These are phyloP conservation scores for Ctenicera cuprea DNA, from an alignment of 2,888 invertebrate species.

Conservation along the genomic window DNA sequence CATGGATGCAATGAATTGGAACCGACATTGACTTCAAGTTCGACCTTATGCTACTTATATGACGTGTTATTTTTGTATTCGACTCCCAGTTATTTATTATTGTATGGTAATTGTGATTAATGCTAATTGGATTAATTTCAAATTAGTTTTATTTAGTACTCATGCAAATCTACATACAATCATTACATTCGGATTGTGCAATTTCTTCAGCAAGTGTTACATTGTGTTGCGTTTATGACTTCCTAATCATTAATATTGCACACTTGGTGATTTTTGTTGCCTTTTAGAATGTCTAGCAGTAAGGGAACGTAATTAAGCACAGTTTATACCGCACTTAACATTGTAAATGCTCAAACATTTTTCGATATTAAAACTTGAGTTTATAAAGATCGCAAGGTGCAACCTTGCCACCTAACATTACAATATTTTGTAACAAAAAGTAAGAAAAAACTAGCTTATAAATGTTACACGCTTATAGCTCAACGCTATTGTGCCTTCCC, in stretches of 20 bases:
- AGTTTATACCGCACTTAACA: not conserved
- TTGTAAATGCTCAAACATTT: not conserved
- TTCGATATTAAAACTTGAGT: no score
- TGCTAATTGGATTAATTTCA: conserved; percentile 41
- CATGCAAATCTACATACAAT: not conserved
- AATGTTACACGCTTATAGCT: no score
- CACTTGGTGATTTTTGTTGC: not conserved
- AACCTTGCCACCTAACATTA: no score
- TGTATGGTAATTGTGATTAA: conserved; percentile 36
- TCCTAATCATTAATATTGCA: conserved; percentile 18
- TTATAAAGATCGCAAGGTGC: no score
- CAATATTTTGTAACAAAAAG: no score
- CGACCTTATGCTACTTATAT: conserved; percentile 37
- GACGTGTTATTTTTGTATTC: conserved; percentile 21
- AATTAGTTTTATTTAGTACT: conserved; percentile 35
- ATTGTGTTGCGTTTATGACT: not conserved
- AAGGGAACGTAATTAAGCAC: not conserved
- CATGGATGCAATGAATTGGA: conserved; percentile 48
- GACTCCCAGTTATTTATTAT: conserved; percentile 28
- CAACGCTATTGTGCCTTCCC: no score
- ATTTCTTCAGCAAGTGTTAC: conserved; percentile 15
- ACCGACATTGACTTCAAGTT: conserved; percentile 37
- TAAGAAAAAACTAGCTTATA: no score
- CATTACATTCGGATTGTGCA: not conserved
- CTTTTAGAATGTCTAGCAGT: not conserved